Percentiles rank a stretch among this genome's conserved stretches.
Conservation (phyloP, 2,888 invertebrate genomes). For the Epistrophe eligans region DNA sequence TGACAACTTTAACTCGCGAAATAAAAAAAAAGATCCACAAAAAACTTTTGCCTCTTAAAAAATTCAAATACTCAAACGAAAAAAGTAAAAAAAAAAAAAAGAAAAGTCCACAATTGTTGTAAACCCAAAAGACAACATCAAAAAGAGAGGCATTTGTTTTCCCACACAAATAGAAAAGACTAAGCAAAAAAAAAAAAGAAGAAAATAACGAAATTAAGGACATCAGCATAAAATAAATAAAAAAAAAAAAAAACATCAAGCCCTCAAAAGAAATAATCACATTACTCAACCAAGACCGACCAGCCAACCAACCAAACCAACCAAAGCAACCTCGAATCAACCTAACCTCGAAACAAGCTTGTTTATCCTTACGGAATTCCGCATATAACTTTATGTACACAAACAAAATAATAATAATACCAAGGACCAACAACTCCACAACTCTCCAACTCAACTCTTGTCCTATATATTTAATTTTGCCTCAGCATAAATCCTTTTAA, state of each 20-base stretch:
- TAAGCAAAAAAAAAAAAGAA: constrained; percentile 7
- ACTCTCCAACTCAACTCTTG: constrained; percentile 42
- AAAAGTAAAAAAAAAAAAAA: constrained; percentile 20
- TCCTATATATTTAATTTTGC: constrained; percentile 75
- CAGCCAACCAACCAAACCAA: constrained; percentile 29
- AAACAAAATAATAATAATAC: constrained; percentile 26
- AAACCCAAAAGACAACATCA: constrained; percentile 53
- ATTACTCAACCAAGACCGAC: constrained; percentile 63
- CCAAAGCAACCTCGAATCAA: constrained; percentile 34
- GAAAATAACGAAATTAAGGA: constrained; percentile 12
- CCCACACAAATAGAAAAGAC: constrained; percentile 37
- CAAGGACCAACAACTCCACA: constrained; percentile 14
- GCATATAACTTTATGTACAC: constrained; percentile 52
- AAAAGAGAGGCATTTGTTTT: constrained; percentile 38
- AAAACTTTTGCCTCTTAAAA: constrained; percentile 49
- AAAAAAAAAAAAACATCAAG: constrained; percentile 25
- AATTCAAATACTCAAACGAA: constrained; percentile 35
- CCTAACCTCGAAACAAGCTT: constrained; percentile 51
- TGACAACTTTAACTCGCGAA: constrained; percentile 57
- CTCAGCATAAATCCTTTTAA: constrained; percentile 75
- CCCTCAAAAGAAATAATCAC: constrained; percentile 67
- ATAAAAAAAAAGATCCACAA: constrained; percentile 7
- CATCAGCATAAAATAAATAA: constrained; percentile 34
- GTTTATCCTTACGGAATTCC: constrained; percentile 71
- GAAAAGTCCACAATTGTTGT: constrained; percentile 46